A percentile compares a stretch with the other conserved stretches of the same genome.
Conservation (phyloP, 1,140 invertebrate species). For the Patella vulgata region DNA sequence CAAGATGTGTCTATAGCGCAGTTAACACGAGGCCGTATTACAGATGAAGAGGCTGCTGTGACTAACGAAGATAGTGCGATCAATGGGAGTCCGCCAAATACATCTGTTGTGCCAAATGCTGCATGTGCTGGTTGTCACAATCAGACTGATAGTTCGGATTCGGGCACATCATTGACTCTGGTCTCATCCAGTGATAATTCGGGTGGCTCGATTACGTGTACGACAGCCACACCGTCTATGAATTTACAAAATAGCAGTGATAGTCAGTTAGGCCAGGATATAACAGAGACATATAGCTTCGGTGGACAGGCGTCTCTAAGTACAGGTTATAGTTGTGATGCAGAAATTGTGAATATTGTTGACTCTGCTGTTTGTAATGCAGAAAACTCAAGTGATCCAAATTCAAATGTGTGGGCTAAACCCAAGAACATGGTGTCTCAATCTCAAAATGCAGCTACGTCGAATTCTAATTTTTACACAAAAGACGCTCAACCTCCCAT, state of each 20-base stretch:
- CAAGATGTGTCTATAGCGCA: conserved; percentile 4
- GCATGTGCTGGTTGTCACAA: conserved; percentile 24
- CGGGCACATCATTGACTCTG: conserved; percentile 27
- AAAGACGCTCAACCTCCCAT: conserved; percentile 38
- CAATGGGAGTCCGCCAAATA: conserved; percentile 9
- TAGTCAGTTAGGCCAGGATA: conserved; percentile 8
- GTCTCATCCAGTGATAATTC: conserved; percentile 33
- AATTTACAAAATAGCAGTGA: not conserved
- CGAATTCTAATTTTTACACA: not conserved
- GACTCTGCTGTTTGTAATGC: no score
- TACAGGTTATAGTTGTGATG: no score
- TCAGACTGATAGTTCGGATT: conserved; percentile 30
- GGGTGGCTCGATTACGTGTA: conserved; percentile 29
- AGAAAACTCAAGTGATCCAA: no score
- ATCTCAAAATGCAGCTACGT: not conserved
- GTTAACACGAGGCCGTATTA: not conserved
- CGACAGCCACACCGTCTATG: not conserved
- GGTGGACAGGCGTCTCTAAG: no score
- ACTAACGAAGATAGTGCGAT: not conserved
- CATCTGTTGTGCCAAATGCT: conserved; percentile 29
- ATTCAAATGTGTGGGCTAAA: no score
- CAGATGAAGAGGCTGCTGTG: not conserved
- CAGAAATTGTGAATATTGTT: no score
- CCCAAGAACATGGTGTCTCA: no score
- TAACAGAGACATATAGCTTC: no score